Conservation (phyloP, 2,797 vertebrate genomes). For the Aeoliscus strigatus region DNA sequence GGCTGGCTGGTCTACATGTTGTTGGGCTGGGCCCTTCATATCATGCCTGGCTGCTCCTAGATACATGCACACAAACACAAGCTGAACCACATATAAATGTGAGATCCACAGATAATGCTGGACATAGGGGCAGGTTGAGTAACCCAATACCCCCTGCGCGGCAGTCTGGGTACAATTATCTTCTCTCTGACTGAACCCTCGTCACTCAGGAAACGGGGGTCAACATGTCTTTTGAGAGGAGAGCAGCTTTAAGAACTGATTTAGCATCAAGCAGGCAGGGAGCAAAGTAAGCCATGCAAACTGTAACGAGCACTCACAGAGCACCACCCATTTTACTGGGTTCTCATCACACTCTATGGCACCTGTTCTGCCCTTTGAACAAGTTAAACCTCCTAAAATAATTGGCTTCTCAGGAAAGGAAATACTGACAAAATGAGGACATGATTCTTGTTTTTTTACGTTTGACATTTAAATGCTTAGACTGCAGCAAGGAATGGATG, state of each 20-base stretch:
- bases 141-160: slow-evolving; percentile 13
- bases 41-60: slow-evolving; percentile 13
- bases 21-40: slow-evolving; percentile 19
- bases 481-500: background rate
- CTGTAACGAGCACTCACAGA: slow-evolving; percentile 32
- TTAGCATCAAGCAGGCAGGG: slow-evolving; percentile 28
- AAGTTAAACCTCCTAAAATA: slow-evolving; percentile 18
- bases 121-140: slow-evolving; percentile 6
- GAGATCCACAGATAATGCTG: slow-evolving; percentile 1
- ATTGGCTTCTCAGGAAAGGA: slow-evolving; percentile 13
- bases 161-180: slow-evolving; percentile 19
- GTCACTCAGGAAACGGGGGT: slow-evolving; percentile 50
- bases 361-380: slow-evolving; percentile 2
- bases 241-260: slow-evolving; percentile 46
- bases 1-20: slow-evolving; percentile 3
- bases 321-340: slow-evolving; percentile 25
- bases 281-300: slow-evolving; percentile 16
- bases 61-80: slow-evolving; percentile 14
- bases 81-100: background rate
- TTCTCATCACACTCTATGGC: background rate
- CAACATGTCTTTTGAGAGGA: slow-evolving; percentile 29
- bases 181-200: slow-evolving; percentile 12
- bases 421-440: no score
- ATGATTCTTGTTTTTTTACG: background rate
- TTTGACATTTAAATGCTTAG: background rate